phyloP scores from a whole-genome alignment of 2,797 vertebrate species.

The Cyclopterus lumpus region DNA sequence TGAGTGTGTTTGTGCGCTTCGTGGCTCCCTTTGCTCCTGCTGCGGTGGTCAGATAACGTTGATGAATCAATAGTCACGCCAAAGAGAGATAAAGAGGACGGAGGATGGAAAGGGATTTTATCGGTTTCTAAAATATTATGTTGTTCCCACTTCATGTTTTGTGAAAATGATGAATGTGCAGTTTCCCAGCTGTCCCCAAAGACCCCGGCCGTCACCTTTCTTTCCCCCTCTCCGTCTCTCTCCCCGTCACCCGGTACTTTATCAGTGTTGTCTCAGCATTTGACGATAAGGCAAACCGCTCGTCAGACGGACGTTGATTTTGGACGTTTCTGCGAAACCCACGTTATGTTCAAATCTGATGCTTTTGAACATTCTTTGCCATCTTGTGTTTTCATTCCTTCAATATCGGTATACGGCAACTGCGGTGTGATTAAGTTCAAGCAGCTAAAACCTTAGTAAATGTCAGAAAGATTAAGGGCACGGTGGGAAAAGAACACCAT shows the following conservation, averaged over 20 bases:
- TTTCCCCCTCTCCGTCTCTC: neutral
- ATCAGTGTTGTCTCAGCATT: slow-evolving; percentile 73
- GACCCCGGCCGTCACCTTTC: slow-evolving; percentile 2
- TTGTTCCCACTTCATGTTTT: slow-evolving; percentile 58
- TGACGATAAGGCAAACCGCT: slow-evolving; percentile 10
- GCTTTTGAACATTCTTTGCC: neutral
- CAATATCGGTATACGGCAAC: too few relatives aligned
- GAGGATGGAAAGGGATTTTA: slow-evolving; percentile 56
- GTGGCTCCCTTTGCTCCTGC: slow-evolving; percentile 52
- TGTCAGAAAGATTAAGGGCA: neutral
- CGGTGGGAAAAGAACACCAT: neutral
- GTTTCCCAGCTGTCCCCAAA: slow-evolving; percentile 65
- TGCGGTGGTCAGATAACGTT: slow-evolving; percentile 73
- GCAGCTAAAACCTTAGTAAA: neutral
- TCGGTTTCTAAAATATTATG: slow-evolving; percentile 76
- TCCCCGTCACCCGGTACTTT: slow-evolving; percentile 22
- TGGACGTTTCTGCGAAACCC: slow-evolving; percentile 1
- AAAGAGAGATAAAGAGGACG: slow-evolving; percentile 39
- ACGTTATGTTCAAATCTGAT: neutral
- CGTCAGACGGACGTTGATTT: neutral
- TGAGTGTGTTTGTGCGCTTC: slow-evolving; percentile 44
- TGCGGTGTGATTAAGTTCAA: neutral
- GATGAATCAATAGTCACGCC: slow-evolving; percentile 63
- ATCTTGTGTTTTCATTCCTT: neutral
- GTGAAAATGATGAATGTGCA: slow-evolving; percentile 59